Evolutionary conservation across 2,113 vertebrate species (phyloP), one percentile per base, ranked within the genome.

Genomic region (Amblyornis subalaris): DNA sequence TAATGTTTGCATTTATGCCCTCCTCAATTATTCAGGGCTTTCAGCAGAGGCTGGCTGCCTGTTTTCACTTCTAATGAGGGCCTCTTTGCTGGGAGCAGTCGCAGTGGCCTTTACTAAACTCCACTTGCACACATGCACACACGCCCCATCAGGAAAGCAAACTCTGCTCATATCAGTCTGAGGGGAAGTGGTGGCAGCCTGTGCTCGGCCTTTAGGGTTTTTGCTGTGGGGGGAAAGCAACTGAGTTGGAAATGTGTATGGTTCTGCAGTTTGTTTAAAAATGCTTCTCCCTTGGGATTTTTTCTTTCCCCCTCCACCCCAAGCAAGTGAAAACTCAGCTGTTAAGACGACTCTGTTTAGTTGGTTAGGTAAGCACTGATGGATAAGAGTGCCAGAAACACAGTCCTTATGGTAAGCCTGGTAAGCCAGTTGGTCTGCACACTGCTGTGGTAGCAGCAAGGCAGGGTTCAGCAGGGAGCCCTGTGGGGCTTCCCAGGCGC

Each of bases 1-100:
- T 85, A 35, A 80, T 83, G 88, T 91, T 96, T 94, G 89, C 71
- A 44, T 90, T 94, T 89, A 29, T 62, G 64, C 67, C 79, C 54
- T 94, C 62, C 81, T 95, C 89, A 95, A 51, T 96, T 96, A 95
- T 94, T 96, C 55, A 82, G 82, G 51, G 91, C 81, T 93, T 94
- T 95, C 91, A 88, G 84, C 75, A 82, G 70, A 76, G 81, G 47
- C 67, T 83, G 3, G 0, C 40, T 72, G 85, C 64, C 87, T 85
- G 38, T 90, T 95, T 89, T 88, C 85, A 77, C 67, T 79, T 79
- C 81, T 88, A 70, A 91, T 45, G 71, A 94, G 60, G 57, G 54
- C 44, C 51, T 89, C 67, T 95, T 72, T 85, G 93, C 81, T 94
- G 91, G 16, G 42, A 95, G 88, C 89, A 38, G 57, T 89, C 0